Percentiles rank a stretch among this genome's conserved stretches.
Conservation (phyloP, 2,888 invertebrate genomes). For the Dorcus parallelipipedus region DNA sequence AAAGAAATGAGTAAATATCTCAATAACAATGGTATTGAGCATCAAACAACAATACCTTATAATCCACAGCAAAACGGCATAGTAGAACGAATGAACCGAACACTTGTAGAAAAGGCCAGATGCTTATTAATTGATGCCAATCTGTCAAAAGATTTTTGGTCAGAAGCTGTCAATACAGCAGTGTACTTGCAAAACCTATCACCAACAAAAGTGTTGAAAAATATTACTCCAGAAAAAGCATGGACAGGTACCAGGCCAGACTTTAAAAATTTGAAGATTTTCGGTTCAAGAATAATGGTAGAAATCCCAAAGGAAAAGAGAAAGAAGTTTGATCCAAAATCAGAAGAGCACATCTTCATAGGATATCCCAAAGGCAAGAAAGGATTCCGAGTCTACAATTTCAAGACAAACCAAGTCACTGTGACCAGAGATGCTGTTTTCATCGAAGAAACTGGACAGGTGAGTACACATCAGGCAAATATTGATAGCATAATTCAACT, state of each 20-base stretch:
- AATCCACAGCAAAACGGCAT: neutral
- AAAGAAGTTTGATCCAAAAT: neutral
- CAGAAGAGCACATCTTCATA: neutral
- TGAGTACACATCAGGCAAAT: neutral
- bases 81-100: slow-evolving; percentile 15
- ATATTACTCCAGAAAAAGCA: slow-evolving; percentile 1
- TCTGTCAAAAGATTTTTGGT: slow-evolving; percentile 15
- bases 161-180: slow-evolving; percentile 3
- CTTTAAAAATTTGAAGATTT: neutral
- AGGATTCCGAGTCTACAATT: slow-evolving; percentile 1
- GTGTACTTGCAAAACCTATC: slow-evolving; percentile 5
- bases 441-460: too few relatives aligned
- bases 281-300: slow-evolving; percentile 2
- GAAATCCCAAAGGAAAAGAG: slow-evolving; percentile 5
- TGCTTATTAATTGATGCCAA: slow-evolving; percentile 5
- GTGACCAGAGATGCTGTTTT: neutral
- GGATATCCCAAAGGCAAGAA: slow-evolving; percentile 1
- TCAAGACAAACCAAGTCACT: neutral
- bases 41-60: slow-evolving; percentile 3
- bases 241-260: neutral
- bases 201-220: neutral
- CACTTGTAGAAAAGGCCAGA: slow-evolving; percentile 24
- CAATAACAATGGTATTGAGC: slow-evolving; percentile 1
- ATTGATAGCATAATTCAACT: neutral
- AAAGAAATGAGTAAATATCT: neutral